Base-by-base conservation (phyloP, 2,888 invertebrate species). In the Julus scandinavius region DNA sequence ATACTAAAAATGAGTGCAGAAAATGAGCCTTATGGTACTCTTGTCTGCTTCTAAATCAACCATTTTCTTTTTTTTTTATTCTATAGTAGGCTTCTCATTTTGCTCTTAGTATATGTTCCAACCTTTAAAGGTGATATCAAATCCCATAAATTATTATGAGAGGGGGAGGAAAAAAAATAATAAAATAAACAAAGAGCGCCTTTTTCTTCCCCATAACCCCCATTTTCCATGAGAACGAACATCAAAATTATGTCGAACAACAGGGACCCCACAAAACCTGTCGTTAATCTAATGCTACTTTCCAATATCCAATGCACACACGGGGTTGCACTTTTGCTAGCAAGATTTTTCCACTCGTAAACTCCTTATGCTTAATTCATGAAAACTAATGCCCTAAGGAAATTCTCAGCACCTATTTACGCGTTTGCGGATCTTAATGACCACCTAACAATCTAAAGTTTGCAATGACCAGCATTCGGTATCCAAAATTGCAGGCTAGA, bases 131-230 rank as follows among this genome's bases (percentile, higher is more conserved):
- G 72, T 29, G 72, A 72, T 72, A 72, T 29, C 29, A 72, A 72
- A 72, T 72, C 72, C 72, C 72, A 72, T 72, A 72, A 72, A 72
- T 72, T 72, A 72, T 72, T 72, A 72, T 72, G 72, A 72, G 72
- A 72, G 72, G 20, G 72, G 72, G 72, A 72, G 29, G 72, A 0
- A 72, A 29, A 72, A 72, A 72, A 72, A 72, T 72, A 72, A 72
- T 72, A 72, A 72, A 72, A 29, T 72, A 72, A 72, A 72, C 29
- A 72, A 72, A 20, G 72, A 72, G 29, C 7, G 72, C 29, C 72
- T 29, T 72, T 72, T 72, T 72, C 29, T 72, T 72, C 72, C 6
- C 29, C 72, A 11, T 11, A 13, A 72, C 72, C 29, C 72, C 29
- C 29, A 29, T 72, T 72, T 72, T 29, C 72, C 29, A 29, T 72